Evolutionary conservation across 2,888 invertebrate genomes (phyloP).

Genomic region (Ernsta delagoae): DNA sequence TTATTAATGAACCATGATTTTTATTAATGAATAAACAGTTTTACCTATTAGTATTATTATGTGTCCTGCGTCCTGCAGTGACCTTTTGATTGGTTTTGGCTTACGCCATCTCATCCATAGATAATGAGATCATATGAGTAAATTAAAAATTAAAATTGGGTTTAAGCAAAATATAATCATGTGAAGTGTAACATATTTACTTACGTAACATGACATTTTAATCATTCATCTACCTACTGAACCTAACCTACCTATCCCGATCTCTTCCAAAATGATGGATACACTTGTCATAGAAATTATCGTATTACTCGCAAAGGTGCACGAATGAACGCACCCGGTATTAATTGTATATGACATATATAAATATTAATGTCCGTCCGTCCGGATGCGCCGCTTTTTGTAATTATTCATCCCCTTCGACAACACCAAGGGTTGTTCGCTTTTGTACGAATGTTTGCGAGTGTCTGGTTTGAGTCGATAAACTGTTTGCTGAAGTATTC

Average conservation of each 20-base stretch:
- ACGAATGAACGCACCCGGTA: constrained; percentile 46
- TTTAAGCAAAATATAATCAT: no score
- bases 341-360: constrained; percentile 63
- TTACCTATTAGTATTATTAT: no score
- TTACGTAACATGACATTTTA: background rate
- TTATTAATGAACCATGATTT: no score
- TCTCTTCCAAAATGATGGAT: constrained; percentile 12
- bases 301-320: constrained; percentile 47
- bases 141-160: no score
- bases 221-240: background rate
- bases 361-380: constrained; percentile 60
- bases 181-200: no score
- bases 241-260: background rate
- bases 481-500: constrained; percentile 23
- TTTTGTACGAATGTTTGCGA: constrained; percentile 13
- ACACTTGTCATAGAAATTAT: constrained; percentile 41
- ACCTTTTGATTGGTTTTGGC: no score
- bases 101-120: no score
- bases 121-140: no score
- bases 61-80: no score
- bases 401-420: constrained; percentile 45
- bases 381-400: constrained; percentile 48
- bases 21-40: no score
- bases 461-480: constrained; percentile 15
- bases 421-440: constrained; percentile 16